Evolutionary conservation across 1,140 invertebrate species (phyloP).

Genomic region (Bombus balteatus): DNA sequence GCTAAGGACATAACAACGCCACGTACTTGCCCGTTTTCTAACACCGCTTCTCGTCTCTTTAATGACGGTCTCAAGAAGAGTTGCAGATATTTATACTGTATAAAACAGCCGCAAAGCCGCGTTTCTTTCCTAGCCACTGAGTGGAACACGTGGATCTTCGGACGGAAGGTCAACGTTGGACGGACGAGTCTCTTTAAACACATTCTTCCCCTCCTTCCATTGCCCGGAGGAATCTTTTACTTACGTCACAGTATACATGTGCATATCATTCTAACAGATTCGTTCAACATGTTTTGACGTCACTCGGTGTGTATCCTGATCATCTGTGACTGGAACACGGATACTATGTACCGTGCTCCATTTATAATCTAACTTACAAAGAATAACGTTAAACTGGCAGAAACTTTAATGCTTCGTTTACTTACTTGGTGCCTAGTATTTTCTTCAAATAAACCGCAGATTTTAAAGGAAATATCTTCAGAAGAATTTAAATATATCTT

Average conservation of each 20-base stretch:
- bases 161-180: slow-evolving; percentile 28
- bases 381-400: background rate
- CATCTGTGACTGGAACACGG: background rate
- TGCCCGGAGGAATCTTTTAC: background rate
- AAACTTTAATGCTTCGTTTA: background rate
- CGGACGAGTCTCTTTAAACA: background rate
- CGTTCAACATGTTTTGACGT: slow-evolving; percentile 30
- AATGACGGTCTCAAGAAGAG: background rate
- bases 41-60: background rate
- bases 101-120: background rate
- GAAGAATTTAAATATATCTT: no score
- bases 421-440: background rate
- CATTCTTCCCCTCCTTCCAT: background rate
- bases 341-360: background rate
- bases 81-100: background rate
- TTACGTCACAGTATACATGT: slow-evolving; percentile 39
- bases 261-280: background rate
- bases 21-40: background rate
- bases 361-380: background rate
- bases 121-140: background rate
- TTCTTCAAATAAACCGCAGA: background rate
- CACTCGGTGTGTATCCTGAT: background rate
- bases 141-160: background rate
- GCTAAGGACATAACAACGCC: background rate
- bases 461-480: background rate